Base-by-base conservation (phyloP, 2,888 invertebrate species). In the Brachycybe producta region DNA sequence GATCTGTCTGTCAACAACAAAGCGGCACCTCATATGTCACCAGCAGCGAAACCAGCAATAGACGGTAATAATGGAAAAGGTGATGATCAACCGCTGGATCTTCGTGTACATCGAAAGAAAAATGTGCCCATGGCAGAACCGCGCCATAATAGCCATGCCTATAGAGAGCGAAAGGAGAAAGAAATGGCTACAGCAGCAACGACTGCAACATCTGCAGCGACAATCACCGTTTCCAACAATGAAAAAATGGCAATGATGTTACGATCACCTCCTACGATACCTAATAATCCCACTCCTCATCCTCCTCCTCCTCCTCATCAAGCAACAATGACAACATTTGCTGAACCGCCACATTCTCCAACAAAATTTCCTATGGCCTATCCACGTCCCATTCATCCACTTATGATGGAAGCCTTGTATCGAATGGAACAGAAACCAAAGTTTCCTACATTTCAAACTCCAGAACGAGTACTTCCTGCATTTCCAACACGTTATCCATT, bases 311-410 rank as follows among this genome's bases (percentile, higher is more conserved):
- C 45, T 13, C 49, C 40, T 23, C n/a, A 47, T 24, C 38, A 13
- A 32, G 27, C 48, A 11, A 39, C 32, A 24, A 26, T 5, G 39
- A 28, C 32, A 41, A 48, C 23, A 8, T 52, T 44, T 34, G 35
- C 34, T 11, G 49, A 58, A 21, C 43, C 59, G 4, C 52, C 56
- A 3, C 51, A 51, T 3, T 57, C 56, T 7, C 56, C 60, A 40
- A 54, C 52, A 58, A 56, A 69, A 65, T 54, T 64, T 44, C 73
- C 73, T 7, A 71, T 75, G 62, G 64, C 76, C 19, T 88, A 85
- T 60, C 88, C 90, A 0, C 75, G 82, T 63, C 84, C 86, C 0
- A 79, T 86, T 52, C 84, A 86, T 61, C 85, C 86, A 0, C 72
- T 81, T 61, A 76, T 85, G 48, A 71, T 82, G 52, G 80, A 81